Evolutionary conservation across 2,888 invertebrate species (phyloP), one percentile per base, ranked within the genome.

Genomic region (Synergus gifuensis): DNA sequence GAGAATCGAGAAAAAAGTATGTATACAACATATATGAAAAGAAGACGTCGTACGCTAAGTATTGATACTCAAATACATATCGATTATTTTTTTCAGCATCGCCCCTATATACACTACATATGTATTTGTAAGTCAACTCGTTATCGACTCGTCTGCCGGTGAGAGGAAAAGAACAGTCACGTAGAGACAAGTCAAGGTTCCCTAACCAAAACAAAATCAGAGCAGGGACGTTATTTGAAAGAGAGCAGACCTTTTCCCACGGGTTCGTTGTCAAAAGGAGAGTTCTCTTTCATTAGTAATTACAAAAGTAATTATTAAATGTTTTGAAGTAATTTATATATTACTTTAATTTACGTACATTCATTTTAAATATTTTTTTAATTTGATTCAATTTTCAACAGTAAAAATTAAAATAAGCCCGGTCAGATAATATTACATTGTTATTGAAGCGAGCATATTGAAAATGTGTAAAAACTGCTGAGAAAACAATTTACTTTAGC

Each of bases 161-260:
- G 49, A 69, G 49, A 69, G 49, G 67, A 54, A 69, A 28, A 28
- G 49, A 69, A 54, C 49, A 69, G 69, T 49, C 69, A 54, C 69
- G 69, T 54, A 69, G 28, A 28, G 69, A 69, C 69, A 18, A 69
- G 49, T 69, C 69, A 69, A 69, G 69, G 69, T 49, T 49, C 69
- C 69, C 69, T 69, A 69, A 69, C 69, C 69, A 69, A 69, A 69
- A 69, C 69, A 69, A 69, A 69, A 49, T 69, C 69, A 69, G 69
- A 49, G 69, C 69, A 69, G 69, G 69, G 69, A 46, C 69, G 28
- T 69, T 36, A 69, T 49, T 54, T 49, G 16, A 69, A 69, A 49
- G 69, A 69, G 69, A 49, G 7, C 69, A 69, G 28, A 49, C 28
- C n/a, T 69, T 69, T 42, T 49, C 28, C 49, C 67, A 67, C 46